Conservation (phyloP, 2,797 vertebrate genomes). For the Myripristis murdjan region DNA sequence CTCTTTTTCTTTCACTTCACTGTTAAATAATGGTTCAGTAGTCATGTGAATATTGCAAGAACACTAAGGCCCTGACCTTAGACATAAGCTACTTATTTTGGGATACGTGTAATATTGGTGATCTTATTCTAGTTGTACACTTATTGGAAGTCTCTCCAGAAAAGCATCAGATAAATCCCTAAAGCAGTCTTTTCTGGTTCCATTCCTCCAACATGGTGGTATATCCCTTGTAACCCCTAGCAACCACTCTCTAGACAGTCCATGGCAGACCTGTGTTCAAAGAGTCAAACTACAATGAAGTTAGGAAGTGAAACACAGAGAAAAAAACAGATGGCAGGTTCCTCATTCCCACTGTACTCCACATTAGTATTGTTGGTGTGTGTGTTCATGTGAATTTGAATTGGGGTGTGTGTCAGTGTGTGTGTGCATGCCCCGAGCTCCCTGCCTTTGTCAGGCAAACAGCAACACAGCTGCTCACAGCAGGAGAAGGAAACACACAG, state of each 20-base stretch:
- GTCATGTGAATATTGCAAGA: neutral
- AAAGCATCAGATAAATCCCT: constrained; percentile 6
- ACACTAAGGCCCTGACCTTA: too few relatives aligned
- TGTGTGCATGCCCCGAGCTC: constrained; percentile 20
- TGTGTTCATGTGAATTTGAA: neutral
- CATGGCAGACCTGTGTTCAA: neutral
- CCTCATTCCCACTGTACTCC: neutral
- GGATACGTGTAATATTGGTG: too few relatives aligned
- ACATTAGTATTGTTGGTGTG: neutral
- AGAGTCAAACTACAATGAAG: neutral
- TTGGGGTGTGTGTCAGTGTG: constrained; percentile 1
- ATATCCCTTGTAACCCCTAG: neutral
- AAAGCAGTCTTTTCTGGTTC: constrained; percentile 8
- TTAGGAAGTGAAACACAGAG: neutral
- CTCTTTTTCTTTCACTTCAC: neutral
- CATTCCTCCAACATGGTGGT: neutral
- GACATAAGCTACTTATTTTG: too few relatives aligned
- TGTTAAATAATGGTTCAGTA: neutral
- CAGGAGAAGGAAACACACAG: constrained; percentile 46
- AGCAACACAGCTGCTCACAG: constrained; percentile 64
- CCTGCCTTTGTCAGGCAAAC: constrained; percentile 52
- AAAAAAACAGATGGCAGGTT: neutral
- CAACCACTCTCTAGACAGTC: neutral
- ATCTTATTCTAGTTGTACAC: too few relatives aligned
- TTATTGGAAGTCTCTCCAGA: too few relatives aligned